Percentiles rank a stretch among this genome's conserved stretches.
phyloP scores from a whole-genome alignment of 2,888 invertebrate genomes.

The Hermodice carunculata region DNA sequence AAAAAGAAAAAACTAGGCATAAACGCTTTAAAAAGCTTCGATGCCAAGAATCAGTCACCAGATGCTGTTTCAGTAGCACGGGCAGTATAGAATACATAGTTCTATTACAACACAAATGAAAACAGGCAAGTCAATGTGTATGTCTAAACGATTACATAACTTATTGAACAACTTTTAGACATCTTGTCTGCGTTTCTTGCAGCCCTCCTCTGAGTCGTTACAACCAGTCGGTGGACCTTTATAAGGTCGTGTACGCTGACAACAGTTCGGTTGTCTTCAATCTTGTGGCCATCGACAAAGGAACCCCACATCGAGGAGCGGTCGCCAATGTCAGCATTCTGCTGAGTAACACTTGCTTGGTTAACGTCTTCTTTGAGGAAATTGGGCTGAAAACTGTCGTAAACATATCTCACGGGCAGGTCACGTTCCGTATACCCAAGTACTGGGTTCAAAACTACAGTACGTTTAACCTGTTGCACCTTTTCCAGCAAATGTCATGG shows the following conservation, averaged over 20 bases:
- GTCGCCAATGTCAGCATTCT: slow-evolving; percentile 25
- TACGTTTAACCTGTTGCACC: too few species aligned
- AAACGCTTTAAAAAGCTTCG: too few species aligned
- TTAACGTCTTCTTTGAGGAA: slow-evolving; percentile 47
- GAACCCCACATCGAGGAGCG: slow-evolving; percentile 47
- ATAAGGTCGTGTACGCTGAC: slow-evolving; percentile 47
- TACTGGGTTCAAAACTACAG: slow-evolving; percentile 53
- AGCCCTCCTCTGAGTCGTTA: slow-evolving; percentile 43
- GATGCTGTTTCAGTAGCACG: too few species aligned
- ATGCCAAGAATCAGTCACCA: too few species aligned
- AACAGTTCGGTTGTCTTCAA: slow-evolving; percentile 47
- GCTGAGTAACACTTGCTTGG: slow-evolving; percentile 56
- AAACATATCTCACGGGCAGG: slow-evolving; percentile 45
- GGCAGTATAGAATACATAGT: too few species aligned
- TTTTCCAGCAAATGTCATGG: too few species aligned
- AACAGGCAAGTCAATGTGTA: too few species aligned
- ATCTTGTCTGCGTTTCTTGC: too few species aligned
- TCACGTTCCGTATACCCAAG: slow-evolving; percentile 48
- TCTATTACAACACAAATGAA: too few species aligned
- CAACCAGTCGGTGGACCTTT: slow-evolving; percentile 23
- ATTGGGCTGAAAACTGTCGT: slow-evolving; percentile 44
- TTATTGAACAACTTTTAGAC: too few species aligned
- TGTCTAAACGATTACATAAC: too few species aligned
- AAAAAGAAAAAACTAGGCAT: too few species aligned
- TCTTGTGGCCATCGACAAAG: slow-evolving; percentile 50